phyloP scores from a whole-genome alignment of 2,888 invertebrate genomes.

The Tribolium freemani region DNA sequence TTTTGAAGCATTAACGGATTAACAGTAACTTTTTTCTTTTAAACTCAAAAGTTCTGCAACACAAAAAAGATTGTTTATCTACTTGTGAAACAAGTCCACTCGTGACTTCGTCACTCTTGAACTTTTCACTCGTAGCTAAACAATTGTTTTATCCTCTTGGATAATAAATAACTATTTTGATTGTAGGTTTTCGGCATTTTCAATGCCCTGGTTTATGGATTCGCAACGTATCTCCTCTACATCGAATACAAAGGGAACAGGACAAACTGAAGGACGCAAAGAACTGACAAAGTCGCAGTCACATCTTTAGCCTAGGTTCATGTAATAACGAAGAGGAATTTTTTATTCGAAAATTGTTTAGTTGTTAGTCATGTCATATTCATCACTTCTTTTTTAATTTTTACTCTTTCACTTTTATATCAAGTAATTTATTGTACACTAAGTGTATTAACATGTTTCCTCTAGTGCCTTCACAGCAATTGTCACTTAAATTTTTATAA shows the following conservation, averaged over 20 bases:
- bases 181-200: conserved; percentile 85
- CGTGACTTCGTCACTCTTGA: too few species aligned
- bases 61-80: too few species aligned
- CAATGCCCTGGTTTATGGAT: conserved; percentile 84
- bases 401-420: conserved; percentile 25
- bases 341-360: conserved; percentile 17
- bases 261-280: conserved; percentile 52
- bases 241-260: conserved; percentile 77
- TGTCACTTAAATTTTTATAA: not conserved
- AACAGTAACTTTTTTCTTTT: too few species aligned
- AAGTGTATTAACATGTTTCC: conserved; percentile 27
- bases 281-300: conserved; percentile 33
- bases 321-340: conserved; percentile 10
- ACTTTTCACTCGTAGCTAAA: too few species aligned
- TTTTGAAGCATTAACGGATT: too few species aligned
- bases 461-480: conserved; percentile 21
- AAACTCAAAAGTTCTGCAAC: too few species aligned
- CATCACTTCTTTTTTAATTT: conserved; percentile 11
- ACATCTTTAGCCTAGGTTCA: conserved; percentile 14
- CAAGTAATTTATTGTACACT: conserved; percentile 37
- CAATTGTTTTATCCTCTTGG: too few species aligned
- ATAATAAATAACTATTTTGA: too few species aligned
- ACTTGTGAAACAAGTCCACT: too few species aligned
- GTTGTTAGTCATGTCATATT: conserved; percentile 29
- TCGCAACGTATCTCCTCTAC: conserved; percentile 82